Conservation (phyloP, 2,797 vertebrate genomes). For the Enteromius fasciolatus region DNA sequence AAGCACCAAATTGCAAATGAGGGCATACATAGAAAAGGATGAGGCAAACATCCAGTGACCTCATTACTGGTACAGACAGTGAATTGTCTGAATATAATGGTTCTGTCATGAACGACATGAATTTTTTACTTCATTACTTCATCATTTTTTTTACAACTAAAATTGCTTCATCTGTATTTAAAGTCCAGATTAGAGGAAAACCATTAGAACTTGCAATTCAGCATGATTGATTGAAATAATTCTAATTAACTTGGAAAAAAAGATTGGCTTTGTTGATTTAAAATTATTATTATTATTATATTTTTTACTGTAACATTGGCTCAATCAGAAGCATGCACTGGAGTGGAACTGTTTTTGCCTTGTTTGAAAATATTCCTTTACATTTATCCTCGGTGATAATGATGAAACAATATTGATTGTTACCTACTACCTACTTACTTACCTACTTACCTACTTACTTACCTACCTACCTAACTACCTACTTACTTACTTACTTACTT, state of each 20-base stretch:
- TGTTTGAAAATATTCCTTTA: neutral
- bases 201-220: neutral
- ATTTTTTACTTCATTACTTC: constrained; percentile 11
- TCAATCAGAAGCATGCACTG: neutral
- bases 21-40: constrained; percentile 44
- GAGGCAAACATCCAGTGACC: constrained; percentile 49
- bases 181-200: constrained; percentile 1
- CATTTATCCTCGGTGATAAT: neutral
- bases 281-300: neutral
- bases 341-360: neutral
- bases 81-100: constrained; percentile 50
- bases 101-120: constrained; percentile 29
- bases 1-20: constrained; percentile 46
- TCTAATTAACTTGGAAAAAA: neutral
- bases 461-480: too few species aligned
- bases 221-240: neutral
- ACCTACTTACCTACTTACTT: too few species aligned
- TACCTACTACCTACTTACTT: too few species aligned
- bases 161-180: neutral
- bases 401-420: too few species aligned
- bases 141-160: neutral
- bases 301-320: neutral
- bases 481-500: too few species aligned
- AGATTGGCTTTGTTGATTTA: neutral
- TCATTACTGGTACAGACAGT: constrained; percentile 46